Base-by-base conservation (phyloP, 2,113 vertebrate species). In the Pholis gunnellus region DNA sequence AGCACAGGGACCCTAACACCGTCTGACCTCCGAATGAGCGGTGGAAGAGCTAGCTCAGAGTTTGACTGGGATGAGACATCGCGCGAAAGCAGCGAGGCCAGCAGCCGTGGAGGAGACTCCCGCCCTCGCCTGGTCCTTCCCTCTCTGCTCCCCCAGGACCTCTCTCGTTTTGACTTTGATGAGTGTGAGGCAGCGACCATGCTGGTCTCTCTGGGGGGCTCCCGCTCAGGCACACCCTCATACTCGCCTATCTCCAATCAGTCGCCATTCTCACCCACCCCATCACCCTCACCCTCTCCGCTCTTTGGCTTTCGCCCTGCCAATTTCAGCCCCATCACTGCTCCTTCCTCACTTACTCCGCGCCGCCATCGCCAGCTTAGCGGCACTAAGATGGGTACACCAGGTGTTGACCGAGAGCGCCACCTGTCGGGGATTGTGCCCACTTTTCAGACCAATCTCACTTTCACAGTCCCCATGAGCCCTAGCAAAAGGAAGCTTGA, bases 101-200 rank as follows among this genome's bases (percentile, higher is more conserved):
- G 97, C 95, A 97, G 97, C 9, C 95, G 96, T 0, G 97, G 97
- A 0, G 96, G 96, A 68, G 97, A 97, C 87, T 97, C 97, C 0
- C 95, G 97, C 0, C 97, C 97, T 9, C 94, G 96, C 27, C 89
- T 96, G 15, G 93, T 95, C 64, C 92, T 96, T 5, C 91, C 94
- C 11, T 95, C 95, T 6, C 78, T 73, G 83, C 95, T 34, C 1
- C 94, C 95, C 1, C 95, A 95, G 78, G 96, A 98, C 67, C 73
- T 97, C 50, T 97, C 97, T 0, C 96, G 97, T 5, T 98, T 98
- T 13, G 97, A 98, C 88, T 97, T 97, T 2, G 97, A 98, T 0
- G 97, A 98, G 93, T 98, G 97, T 5, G 97, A 98, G 90, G 97
- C 97, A 0, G 97, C 97, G 0, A 97, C 96, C 75, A 98, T 98